Base-by-base conservation (phyloP, 2,888 invertebrate species). In the Brachyopa scutellaris region DNA sequence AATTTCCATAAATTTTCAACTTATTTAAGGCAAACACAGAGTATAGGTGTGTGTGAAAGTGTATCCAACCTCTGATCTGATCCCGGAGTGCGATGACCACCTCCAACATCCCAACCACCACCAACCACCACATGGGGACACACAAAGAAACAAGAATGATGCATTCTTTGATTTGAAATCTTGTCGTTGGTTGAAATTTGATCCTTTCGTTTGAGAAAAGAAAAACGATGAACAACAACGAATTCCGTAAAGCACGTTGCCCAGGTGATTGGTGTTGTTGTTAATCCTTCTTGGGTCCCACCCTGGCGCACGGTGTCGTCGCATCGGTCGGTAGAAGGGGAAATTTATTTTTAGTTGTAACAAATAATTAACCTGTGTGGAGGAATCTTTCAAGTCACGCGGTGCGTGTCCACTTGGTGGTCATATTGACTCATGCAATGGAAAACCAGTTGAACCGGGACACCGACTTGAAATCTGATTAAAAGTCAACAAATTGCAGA, bases 141-240 rank as follows among this genome's bases (percentile, higher is more conserved):
- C 40, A 55, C 31, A n/a, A 45, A 47, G 42, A 23, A 82, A 66
- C 76, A 66, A 77, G 82, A 82, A 82, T 82, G 82, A 82, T 82
- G 82, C 82, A 82, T 82, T 82, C 77, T 77, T 55, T 55, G 82
- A 82, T 82, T 82, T 82, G 82, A 76, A 82, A 82, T 82, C 82
- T 82, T 82, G 82, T 82, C 76, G 76, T 69, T 66, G 59, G 38
- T 55, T 76, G 82, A 82, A 82, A 82, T 82, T 82, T 82, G 82
- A 82, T 82, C 82, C 82, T 77, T 82, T 80, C 80, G 61, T 61
- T 69, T 66, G n/a, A n/a, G n/a, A n/a, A 53, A 62, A 66, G 59
- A 57, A 62, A 80, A 62, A 73, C 53, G 67, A 73, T 51, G 73
- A 36, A 77, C 77, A 82, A 80, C 82, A 77, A 61, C 64, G 66